phyloP scores from a whole-genome alignment of 2,113 vertebrate species.

The Silurus asotus region DNA sequence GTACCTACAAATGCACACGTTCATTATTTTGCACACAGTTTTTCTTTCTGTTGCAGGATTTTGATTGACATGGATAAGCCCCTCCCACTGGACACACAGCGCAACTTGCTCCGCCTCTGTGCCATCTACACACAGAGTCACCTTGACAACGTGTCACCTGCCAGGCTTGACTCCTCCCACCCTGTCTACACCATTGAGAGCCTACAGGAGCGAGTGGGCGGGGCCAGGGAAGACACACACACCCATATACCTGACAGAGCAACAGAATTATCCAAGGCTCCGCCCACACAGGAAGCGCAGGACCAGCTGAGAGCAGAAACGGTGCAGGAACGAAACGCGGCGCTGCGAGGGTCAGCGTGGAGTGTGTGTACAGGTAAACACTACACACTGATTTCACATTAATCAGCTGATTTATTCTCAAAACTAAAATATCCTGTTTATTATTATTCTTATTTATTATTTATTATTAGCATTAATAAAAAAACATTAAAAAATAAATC shows the following conservation, averaged over 20 bases:
- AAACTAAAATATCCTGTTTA: no score
- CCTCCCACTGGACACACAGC: slow-evolving; percentile 75
- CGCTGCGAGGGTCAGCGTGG: slow-evolving; percentile 84
- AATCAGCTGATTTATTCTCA: no score
- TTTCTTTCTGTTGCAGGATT: slow-evolving; percentile 67
- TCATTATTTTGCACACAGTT: background rate
- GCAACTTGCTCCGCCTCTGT: slow-evolving; percentile 83
- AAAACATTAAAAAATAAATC: no score
- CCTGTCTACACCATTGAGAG: slow-evolving; percentile 87
- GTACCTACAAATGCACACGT: background rate
- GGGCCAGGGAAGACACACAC: slow-evolving; percentile 41
- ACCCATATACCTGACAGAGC: slow-evolving; percentile 36
- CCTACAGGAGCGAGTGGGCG: slow-evolving; percentile 74
- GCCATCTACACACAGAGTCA: slow-evolving; percentile 85
- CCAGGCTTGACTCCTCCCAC: slow-evolving; percentile 61
- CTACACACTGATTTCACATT: background rate
- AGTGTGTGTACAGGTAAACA: slow-evolving; percentile 79
- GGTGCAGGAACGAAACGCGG: slow-evolving; percentile 74
- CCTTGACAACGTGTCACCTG: slow-evolving; percentile 33
- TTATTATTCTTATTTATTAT: no score
- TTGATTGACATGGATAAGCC: slow-evolving; percentile 85
- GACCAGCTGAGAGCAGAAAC: slow-evolving; percentile 62
- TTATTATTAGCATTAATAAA: no score
- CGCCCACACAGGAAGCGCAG: slow-evolving; percentile 62
- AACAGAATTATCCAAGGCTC: background rate